phyloP scores from a whole-genome alignment of 2,797 vertebrate genomes.

The Poecile montanus region DNA sequence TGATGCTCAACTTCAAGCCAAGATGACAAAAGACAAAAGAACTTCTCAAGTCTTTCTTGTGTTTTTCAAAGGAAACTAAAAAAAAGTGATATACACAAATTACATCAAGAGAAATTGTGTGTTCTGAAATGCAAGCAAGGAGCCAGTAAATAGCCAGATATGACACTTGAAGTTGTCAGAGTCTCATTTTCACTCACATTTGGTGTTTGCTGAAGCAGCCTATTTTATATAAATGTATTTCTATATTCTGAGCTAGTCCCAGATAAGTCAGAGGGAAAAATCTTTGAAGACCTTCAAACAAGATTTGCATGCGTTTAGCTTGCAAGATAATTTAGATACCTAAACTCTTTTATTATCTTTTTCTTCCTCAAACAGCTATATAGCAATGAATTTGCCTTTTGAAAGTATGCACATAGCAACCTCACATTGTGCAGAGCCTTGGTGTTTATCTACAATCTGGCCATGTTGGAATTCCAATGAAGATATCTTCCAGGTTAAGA shows the following conservation, averaged over 20 bases:
- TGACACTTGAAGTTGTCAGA: neutral
- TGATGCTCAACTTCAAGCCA: neutral
- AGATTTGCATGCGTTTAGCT: neutral
- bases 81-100: neutral
- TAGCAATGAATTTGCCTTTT: neutral
- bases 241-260: neutral
- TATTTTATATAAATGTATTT: neutral
- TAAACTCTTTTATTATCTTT: neutral
- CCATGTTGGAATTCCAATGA: accelerated
- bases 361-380: neutral
- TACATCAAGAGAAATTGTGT: neutral
- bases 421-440: neutral
- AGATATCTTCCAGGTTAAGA: neutral
- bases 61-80: neutral
- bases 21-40: neutral
- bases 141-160: neutral
- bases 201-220: neutral
- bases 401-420: neutral
- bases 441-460: neutral
- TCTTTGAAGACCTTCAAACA: neutral
- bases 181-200: neutral
- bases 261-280: neutral
- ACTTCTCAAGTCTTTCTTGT: neutral
- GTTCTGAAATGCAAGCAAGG: neutral
- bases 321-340: neutral